Percentiles rank a stretch among this genome's conserved stretches.
These are phyloP conservation scores for Cephalopholis sonnerati DNA, from an alignment of 2,113 vertebrate species.

Conservation along the genomic window DNA sequence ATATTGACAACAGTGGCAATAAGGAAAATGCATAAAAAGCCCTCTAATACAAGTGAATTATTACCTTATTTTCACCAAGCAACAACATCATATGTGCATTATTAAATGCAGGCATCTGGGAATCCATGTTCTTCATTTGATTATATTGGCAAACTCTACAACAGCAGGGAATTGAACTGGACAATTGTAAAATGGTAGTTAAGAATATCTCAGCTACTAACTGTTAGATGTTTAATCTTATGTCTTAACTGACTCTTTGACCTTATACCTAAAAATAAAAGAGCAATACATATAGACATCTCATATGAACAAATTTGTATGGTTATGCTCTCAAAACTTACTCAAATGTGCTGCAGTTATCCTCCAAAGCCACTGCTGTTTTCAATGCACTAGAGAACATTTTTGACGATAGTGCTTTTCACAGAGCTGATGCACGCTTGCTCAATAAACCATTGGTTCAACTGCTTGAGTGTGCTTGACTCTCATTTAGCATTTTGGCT, in stretches of 20 bases:
- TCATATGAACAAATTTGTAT: neutral
- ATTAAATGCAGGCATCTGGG: neutral
- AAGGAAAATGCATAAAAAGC: neutral
- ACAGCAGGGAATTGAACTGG: too few species aligned
- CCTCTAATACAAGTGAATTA: neutral
- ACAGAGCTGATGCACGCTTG: slow-evolving; percentile 6
- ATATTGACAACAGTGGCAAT: neutral
- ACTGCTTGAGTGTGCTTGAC: slow-evolving; percentile 1
- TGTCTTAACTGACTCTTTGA: neutral
- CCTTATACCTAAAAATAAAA: neutral
- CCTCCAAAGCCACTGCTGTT: neutral
- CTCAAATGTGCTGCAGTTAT: neutral
- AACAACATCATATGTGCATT: neutral
- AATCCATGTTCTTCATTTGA: neutral
- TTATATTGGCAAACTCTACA: too few species aligned
- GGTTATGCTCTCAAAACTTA: neutral
- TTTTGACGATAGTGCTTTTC: neutral
- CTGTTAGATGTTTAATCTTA: neutral
- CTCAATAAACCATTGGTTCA: slow-evolving; percentile 22
- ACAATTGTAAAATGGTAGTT: too few species aligned
- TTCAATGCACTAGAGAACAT: neutral
- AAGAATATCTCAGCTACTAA: neutral
- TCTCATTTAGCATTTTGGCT: slow-evolving; percentile 15
- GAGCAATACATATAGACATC: neutral
- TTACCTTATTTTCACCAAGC: neutral